Conservation (phyloP, 2,113 vertebrate genomes). For the Halcyon senegalensis region DNA sequence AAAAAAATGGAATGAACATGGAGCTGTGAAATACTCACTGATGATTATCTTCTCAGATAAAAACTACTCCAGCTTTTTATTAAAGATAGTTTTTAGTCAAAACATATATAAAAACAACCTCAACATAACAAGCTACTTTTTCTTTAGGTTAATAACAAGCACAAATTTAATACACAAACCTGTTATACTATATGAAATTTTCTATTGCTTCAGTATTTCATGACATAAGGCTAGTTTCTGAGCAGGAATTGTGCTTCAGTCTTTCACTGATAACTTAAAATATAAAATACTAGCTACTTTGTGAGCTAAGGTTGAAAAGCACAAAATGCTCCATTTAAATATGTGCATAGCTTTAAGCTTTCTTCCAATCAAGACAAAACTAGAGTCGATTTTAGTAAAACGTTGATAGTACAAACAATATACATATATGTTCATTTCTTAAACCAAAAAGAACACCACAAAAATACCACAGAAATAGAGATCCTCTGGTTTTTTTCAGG, state of each 20-base stretch:
- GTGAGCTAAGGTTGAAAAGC: neutral
- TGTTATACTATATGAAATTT: slow-evolving; percentile 1
- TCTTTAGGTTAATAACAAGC: slow-evolving; percentile 36
- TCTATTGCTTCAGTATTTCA: slow-evolving; percentile 20
- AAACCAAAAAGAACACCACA: neutral
- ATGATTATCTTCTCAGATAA: slow-evolving; percentile 86
- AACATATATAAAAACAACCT: slow-evolving; percentile 71
- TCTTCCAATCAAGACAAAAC: neutral
- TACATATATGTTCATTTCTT: neutral
- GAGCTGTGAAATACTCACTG: slow-evolving; percentile 96
- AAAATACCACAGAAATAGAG: neutral
- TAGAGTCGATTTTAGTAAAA: neutral
- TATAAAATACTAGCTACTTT: neutral
- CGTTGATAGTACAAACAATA: neutral
- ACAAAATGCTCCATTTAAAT: neutral
- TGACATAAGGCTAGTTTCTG: neutral
- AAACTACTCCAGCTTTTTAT: slow-evolving; percentile 91
- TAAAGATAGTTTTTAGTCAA: slow-evolving; percentile 88
- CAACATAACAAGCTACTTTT: slow-evolving; percentile 47
- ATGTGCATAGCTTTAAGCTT: neutral
- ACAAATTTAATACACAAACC: slow-evolving; percentile 64
- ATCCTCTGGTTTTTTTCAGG: neutral
- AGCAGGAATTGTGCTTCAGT: neutral
- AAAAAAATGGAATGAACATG: slow-evolving; percentile 87
- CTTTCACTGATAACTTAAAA: neutral